A percentile compares a stretch with the other conserved stretches of the same genome.
phyloP scores from a whole-genome alignment of 2,888 invertebrate genomes.

The Bimastos eiseni region DNA sequence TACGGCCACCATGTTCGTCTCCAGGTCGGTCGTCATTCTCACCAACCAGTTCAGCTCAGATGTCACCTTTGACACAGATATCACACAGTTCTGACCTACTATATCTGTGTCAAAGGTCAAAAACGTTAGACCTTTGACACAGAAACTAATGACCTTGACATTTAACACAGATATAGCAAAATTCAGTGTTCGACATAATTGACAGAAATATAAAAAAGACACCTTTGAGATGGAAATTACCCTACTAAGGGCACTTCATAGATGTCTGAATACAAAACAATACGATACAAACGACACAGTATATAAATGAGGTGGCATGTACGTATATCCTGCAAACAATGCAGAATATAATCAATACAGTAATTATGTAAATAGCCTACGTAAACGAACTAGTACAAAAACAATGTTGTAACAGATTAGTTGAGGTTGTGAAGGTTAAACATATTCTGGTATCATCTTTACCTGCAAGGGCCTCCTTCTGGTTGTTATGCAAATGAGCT shows the following conservation, averaged over 20 bases:
- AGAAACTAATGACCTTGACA: neutral
- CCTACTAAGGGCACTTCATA: no score
- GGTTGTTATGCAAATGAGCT: no score
- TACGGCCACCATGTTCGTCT: constrained; percentile 94
- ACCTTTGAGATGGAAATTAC: no score
- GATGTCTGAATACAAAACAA: neutral
- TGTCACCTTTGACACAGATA: constrained; percentile 39
- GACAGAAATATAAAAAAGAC: no score
- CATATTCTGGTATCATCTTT: no score
- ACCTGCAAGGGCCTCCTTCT: no score
- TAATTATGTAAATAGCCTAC: no score
- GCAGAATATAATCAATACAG: neutral
- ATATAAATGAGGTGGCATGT: neutral
- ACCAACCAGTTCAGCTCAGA: constrained; percentile 40
- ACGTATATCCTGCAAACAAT: neutral
- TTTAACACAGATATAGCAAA: neutral
- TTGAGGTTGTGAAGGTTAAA: no score
- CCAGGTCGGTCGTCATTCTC: constrained; percentile 75
- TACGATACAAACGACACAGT: neutral
- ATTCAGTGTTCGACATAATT: no score
- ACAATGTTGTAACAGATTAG: no score
- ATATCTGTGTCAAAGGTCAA: neutral
- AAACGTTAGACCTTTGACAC: neutral
- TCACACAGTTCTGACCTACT: neutral
- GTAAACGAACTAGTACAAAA: neutral